Base-by-base conservation (phyloP, 2,888 invertebrate genomes). In the Tetragnatha montana region DNA sequence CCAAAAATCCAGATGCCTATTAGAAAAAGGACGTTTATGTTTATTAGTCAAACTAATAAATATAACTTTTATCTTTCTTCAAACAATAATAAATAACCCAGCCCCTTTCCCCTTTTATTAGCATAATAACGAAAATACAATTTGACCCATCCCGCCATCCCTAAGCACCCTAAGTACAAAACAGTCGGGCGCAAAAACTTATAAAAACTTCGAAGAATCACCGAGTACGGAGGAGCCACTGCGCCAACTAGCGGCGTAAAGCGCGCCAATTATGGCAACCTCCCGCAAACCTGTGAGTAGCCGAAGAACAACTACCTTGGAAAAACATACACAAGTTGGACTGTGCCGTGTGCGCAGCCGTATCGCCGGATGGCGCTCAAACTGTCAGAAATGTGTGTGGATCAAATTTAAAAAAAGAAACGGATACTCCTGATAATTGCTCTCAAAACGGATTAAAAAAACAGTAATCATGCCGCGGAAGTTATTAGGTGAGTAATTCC, bases 291-390 rank as follows among this genome's bases (percentile, higher is more conserved):
- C 89, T 89, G 35, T 35, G 89, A 89, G 89, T 85, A 85, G 89
- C 89, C 81, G 85, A 89, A 89, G 85, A 89, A 89, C 89, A 85
- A 85, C 85, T 89, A 89, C 89, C 89, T 89, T 89, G 22, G 89
- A 85, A 89, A 84, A 85, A 85, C 89, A 89, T 80, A 89, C 89
- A 76, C 70, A 81, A 89, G 89, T 89, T 85, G 35, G 81, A 70
- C 80, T 81, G 74, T 69, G 85, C 51, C 22, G 81, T 47, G 89
- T 85, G 81, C 85, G 85, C 76, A 85, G 19, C 21, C 51, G 60
- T 12, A 49, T 14, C 81, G 70, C 69, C 49, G 76, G 70, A 89
- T 89, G 89, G 89, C 89, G 89, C 84, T 85, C 49, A 70, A 76
- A 85, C 50, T 51, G 51, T 84, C 49, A 76, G 47, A n/a, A 47